phyloP scores from a whole-genome alignment of 2,888 invertebrate genomes.

The Sminthurinus aureus region DNA sequence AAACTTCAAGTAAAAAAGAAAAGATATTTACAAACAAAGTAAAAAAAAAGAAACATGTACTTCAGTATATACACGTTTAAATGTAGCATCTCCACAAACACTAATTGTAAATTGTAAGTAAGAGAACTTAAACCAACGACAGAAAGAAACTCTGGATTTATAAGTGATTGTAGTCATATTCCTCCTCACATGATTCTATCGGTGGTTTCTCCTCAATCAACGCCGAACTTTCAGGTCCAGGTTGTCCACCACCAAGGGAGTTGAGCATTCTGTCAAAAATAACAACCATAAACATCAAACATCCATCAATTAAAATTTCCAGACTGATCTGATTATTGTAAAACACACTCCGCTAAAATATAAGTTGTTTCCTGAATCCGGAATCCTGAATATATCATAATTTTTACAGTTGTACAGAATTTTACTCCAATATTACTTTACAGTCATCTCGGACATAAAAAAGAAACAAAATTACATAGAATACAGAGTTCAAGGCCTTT shows the following conservation, averaged over 20 bases:
- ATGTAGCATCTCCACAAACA: not conserved
- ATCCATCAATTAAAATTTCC: not conserved
- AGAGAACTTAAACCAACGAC: too few relatives aligned
- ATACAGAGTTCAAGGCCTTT: too few relatives aligned
- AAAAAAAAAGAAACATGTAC: not conserved
- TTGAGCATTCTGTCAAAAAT: slow-evolving; percentile 86
- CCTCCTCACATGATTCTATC: slow-evolving; percentile 81
- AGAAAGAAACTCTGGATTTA: slow-evolving; percentile 37
- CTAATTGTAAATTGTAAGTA: too few relatives aligned
- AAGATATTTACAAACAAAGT: too few relatives aligned
- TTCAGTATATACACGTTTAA: not conserved
- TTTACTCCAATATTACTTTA: not conserved
- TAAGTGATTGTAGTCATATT: slow-evolving; percentile 60
- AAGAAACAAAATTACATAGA: too few relatives aligned
- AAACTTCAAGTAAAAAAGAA: not conserved
- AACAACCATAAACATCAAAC: not conserved
- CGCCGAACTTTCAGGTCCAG: slow-evolving; percentile 76
- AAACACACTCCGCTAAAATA: too few relatives aligned
- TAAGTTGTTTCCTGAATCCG: not conserved
- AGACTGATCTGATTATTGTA: too few relatives aligned
- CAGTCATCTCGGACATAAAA: not conserved
- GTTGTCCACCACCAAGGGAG: slow-evolving; percentile 88
- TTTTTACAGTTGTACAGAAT: too few relatives aligned
- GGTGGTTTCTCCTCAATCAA: slow-evolving; percentile 80
- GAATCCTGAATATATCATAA: too few relatives aligned